Evolutionary conservation across 2,888 invertebrate genomes (phyloP).

Genomic region (Mystacides longicornis): DNA sequence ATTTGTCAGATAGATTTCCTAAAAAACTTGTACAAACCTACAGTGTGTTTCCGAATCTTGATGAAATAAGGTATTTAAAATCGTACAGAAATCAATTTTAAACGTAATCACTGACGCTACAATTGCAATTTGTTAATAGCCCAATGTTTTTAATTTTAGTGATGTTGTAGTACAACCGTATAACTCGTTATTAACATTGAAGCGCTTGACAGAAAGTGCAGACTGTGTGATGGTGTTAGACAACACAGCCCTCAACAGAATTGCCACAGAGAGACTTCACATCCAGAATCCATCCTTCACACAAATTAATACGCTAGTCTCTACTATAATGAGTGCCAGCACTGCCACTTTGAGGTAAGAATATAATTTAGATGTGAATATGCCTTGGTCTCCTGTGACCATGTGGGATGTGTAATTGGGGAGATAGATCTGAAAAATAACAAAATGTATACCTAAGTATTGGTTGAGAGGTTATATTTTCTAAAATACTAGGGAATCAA

Average conservation of each 20-base stretch:
- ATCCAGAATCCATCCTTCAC: constrained; percentile 94
- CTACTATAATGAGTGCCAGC: constrained; percentile 97
- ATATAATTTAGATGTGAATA: too few relatives aligned
- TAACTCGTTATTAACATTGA: constrained; percentile 90
- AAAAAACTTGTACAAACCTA: constrained; percentile 98
- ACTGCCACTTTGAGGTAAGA: constrained; percentile 79
- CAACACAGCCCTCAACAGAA: constrained; percentile 93
- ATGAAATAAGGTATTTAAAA: constrained; percentile 68
- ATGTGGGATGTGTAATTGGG: too few relatives aligned
- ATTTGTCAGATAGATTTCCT: constrained; percentile 86
- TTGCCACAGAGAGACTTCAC: constrained; percentile 86
- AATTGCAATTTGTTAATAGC: not conserved
- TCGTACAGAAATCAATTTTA: not conserved
- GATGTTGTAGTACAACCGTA: constrained; percentile 97
- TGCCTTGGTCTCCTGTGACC: not conserved
- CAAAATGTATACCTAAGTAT: too few relatives aligned
- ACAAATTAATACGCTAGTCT: constrained; percentile 95
- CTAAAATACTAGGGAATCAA: too few relatives aligned
- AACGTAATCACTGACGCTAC: not conserved
- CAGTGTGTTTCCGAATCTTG: constrained; percentile 97
- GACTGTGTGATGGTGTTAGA: constrained; percentile 97
- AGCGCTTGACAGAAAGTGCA: constrained; percentile 88
- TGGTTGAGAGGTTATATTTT: too few relatives aligned
- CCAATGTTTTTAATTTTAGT: constrained; percentile 41
- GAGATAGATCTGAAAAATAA: too few relatives aligned